Base-by-base conservation (phyloP, 2,797 vertebrate species). In the Phoxinus dragarum region DNA sequence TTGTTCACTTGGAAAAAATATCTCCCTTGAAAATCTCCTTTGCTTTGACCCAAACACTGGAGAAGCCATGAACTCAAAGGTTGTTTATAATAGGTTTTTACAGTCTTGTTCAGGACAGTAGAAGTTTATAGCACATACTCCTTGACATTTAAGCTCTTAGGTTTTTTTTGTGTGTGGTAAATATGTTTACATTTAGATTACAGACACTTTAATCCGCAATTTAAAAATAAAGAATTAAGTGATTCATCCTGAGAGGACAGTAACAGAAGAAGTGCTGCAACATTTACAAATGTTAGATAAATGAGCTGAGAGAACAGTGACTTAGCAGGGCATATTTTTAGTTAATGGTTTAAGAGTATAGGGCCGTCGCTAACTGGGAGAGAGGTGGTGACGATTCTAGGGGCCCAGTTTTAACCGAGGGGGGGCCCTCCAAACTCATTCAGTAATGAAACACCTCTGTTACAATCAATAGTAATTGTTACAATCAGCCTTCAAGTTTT, bases 321-420 rank as follows among this genome's bases (percentile, higher is more conserved):
- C 36, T 59, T 59, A n/a, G 21, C 6, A n/a, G 54, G 5, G 11
- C 21, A 61, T 23, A 2, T 47, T 47, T 81, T 17, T 73, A 27
- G 81, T 73, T 73, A 73, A 72, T 61, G 67, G 23, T 72, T 72
- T 81, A 77, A 42, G 36, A 54, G 16, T 12, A 56, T n/a, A n/a
- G 27, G 38, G 19, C 19, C 19, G 2, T 54, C 6, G 17, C 17
- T 54, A 54, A 54, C 19, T 7, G 6, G 52, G 52, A 7, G 7
- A 54, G 21, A 54, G 52, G 19, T 8, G 52, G 7, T 23, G 21
- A 23, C 21, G 21, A 56, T 56, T 56, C 21, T 23, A 56, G 21
- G 3, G 21, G 21, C 21, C 54, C 54, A 44, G 47, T 49, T 49
- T 54, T 17, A 52, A 52, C 17, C 49, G 27, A 19, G 8, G 17